Evolutionary conservation across 2,113 vertebrate species (phyloP), one percentile per base, ranked within the genome.

Genomic region (Tyrannus savana): DNA sequence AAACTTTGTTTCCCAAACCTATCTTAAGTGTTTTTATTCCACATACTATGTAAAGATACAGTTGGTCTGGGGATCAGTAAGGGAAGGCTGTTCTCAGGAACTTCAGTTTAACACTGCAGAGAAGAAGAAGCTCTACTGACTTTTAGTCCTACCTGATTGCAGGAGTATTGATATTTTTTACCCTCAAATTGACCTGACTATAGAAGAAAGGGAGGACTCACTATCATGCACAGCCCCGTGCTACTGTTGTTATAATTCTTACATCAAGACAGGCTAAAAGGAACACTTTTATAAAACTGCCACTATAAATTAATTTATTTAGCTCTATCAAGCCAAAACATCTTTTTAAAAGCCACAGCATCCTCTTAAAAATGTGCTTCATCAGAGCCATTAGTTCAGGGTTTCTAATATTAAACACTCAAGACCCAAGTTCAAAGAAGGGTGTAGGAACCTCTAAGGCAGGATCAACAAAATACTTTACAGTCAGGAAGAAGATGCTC

Each of bases 311-410:
- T 44, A 74, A 76, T 85, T 76, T 89, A 83, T 93, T 89, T 91
- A 67, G 30, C 35, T 84, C 24, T 83, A 41, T 50, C 35, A 95
- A 88, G 67, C 37, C 81, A 93, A 88, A 94, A 90, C 63, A 56
- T 60, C 77, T 83, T 94, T 96, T 90, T 76, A 80, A 95, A 95
- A 96, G 84, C 73, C 93, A 90, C 88, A 96, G 50, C 52, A 90
- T 91, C 72, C 87, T 91, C 62, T 82, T 83, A 41, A 83, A 93
- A 88, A 77, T 87, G n/a, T 89, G 77, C 87, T 91, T 87, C 66
- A 79, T 84, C 91, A 97, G 42, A 79, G 53, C 52, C 55, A 85
- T 93, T 89, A 91, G 55, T 77, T 93, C 50, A 93, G 47, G 28
- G 68, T 83, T 96, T 88, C 94, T 87, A 85, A 93, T 92, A 93